phyloP scores from a whole-genome alignment of 2,888 invertebrate species.

The Eupithecia abbreviata region DNA sequence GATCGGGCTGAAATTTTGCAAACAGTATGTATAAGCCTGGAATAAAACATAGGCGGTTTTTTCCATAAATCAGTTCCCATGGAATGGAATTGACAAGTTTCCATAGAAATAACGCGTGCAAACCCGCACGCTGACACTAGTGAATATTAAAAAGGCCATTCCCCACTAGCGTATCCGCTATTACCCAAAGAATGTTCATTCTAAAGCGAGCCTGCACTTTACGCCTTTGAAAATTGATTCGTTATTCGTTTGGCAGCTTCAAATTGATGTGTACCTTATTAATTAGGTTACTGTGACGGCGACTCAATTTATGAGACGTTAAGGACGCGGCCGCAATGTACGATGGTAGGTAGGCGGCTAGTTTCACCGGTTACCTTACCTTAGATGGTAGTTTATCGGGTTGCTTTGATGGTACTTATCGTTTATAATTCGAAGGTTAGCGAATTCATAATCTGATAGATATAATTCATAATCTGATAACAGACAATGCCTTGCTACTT shows the following conservation, averaged over 20 bases:
- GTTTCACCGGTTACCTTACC: background rate
- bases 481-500: too few relatives aligned
- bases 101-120: too few relatives aligned
- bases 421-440: too few relatives aligned
- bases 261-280: conserved; percentile 63
- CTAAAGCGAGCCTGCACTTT: conserved; percentile 66
- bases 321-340: background rate
- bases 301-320: conserved; percentile 40
- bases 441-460: too few relatives aligned
- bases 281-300: conserved; percentile 52
- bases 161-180: conserved; percentile 52
- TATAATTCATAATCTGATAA: too few relatives aligned
- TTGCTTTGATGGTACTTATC: background rate
- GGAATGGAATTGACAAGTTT: too few relatives aligned
- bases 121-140: too few relatives aligned
- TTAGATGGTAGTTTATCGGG: background rate
- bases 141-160: conserved; percentile 46
- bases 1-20: too few relatives aligned
- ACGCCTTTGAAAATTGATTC: conserved; percentile 70
- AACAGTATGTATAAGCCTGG: too few relatives aligned
- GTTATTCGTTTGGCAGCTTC: conserved; percentile 60
- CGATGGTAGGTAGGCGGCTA: background rate
- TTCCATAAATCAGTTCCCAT: too few relatives aligned
- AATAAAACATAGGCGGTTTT: too few relatives aligned
- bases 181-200: conserved; percentile 66